A percentile compares a stretch with the other conserved stretches of the same genome.
These are phyloP conservation scores for Caenorhabditis remanei DNA, from an alignment of 1,140 invertebrate species.

Conservation along the genomic window DNA sequence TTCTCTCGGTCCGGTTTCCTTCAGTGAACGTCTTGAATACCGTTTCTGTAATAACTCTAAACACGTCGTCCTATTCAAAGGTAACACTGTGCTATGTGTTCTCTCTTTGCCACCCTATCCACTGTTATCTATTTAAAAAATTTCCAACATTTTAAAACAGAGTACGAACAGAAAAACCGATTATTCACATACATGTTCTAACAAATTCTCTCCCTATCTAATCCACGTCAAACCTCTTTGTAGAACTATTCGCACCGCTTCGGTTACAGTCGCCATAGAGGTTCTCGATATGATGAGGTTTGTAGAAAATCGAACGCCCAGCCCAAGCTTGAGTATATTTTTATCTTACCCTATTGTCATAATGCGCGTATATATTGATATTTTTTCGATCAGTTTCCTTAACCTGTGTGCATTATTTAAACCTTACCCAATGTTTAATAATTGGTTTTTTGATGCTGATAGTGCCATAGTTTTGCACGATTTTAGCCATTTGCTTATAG, in stretches of 20 bases:
- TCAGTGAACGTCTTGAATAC: constrained; percentile 4
- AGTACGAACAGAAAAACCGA: not conserved
- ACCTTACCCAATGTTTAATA: not conserved
- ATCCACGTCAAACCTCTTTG: constrained; percentile 53
- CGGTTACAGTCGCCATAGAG: constrained; percentile 53
- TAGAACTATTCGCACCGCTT: constrained; percentile 52
- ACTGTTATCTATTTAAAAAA: not conserved
- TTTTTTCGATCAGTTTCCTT: constrained; percentile 23
- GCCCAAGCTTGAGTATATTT: constrained; percentile 30
- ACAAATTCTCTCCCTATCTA: constrained; percentile 6
- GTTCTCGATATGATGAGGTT: constrained; percentile 56
- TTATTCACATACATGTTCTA: not conserved
- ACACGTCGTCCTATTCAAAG: constrained; percentile 11
- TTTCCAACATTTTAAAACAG: not conserved
- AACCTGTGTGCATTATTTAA: constrained; percentile 39
- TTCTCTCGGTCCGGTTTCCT: not conserved
- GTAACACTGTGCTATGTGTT: constrained; percentile 44
- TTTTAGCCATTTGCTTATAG: constrained; percentile 29
- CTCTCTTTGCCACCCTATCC: constrained; percentile 4
- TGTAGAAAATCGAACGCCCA: constrained; percentile 54
- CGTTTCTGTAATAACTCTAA: constrained; percentile 26
- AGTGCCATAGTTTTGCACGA: not conserved
- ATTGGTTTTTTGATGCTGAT: not conserved
- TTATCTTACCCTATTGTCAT: constrained; percentile 11
- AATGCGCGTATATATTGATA: constrained; percentile 33